Evolutionary conservation across 2,113 vertebrate species (phyloP), one percentile per base, ranked within the genome.

Genomic region (Nothocercus nigrocapillus): DNA sequence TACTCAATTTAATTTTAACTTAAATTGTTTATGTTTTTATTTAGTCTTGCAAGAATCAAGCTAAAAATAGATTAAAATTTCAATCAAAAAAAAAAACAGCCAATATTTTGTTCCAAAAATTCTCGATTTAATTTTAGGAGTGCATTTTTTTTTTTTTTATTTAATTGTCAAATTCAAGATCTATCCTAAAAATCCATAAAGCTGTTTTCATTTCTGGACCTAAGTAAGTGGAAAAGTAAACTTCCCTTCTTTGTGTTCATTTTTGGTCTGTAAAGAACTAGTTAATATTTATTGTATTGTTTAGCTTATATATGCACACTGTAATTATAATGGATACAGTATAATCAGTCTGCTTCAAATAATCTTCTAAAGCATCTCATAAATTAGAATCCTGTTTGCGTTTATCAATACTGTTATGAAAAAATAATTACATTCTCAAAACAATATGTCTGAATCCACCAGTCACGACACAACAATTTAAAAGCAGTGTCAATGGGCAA

Each of bases 331-430:
- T 28, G 54, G 64, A 90, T 93, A 89, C 5, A 42, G 56, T 78
- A 20, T 78, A 94, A 97, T 98, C 70, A 38, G 66, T 79, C 74
- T 83, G 61, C 72, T 95, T 95, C 88, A 87, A 88, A 95, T 97
- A 54, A 85, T 83, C 40, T 91, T 91, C 67, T 94, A 54, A 85
- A 18, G 7, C 91, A 83, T 94, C 88, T 87, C 86, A 94, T 78
- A 74, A 91, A 87, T 77, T 83, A 88, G 12, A 83, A 85, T 96
- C 59, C 59, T 94, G 73, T 80, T 94, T 94, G 66, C 58, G 72
- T 89, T 95, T 80, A 36, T 49, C 86, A 73, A 73, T 87, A 87
- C 38, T 83, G 89, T 89, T 95, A 53, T 13, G 90, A 79, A 97
- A 89, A 85, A 76, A 88, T 54, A 75, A 92, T 70, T 86, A 38